Base-by-base conservation (phyloP, 2,797 vertebrate genomes). In the Karalla daura region DNA sequence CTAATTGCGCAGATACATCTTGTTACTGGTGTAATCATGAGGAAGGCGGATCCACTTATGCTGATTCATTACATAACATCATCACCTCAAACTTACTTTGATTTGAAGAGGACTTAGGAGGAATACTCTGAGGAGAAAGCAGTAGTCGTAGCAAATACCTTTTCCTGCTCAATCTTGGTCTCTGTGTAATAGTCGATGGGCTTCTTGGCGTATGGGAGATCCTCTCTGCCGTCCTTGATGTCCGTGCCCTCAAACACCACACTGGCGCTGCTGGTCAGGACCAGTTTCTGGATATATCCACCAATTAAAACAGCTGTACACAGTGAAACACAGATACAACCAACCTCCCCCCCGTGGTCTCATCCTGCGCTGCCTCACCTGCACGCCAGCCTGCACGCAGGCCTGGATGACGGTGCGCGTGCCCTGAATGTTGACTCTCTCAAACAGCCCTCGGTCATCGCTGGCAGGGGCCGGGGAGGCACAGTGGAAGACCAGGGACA, bases 171-270 rank as follows among this genome's bases (percentile, higher is more conserved):
- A 80, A 99, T 99, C 92, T 99, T 99, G 5, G 97, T 99, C 86
- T 97, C 90, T 3, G 98, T 99, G 89, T 99, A 99, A 85, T 95
- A 99, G 86, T 99, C 98, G 0, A 99, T 96, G 5, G 98, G 97
- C 5, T 93, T 96, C 50, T 77, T 90, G 23, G 98, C 97, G 2
- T 99, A 99, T 0, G 97, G 97, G 5, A 97, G 92, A 74, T 97
- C 95, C 88, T 99, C 98, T 0, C 85, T 93, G 35, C 96, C 97
- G 27, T 98, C 93, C 84, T 96, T 97, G 30, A 99, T 95, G 87
- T 98, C 96, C 1, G 69, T 92, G 23, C 98, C 98, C 83, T 99
- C 97, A 85, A 97, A 99, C 84, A 97, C 91, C 0, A 99, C 98
- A 55, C 98, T 99, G 81, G 98, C 98, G 77, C 96, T 99, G 90